Evolutionary conservation across 2,888 invertebrate genomes (phyloP).

Genomic region (Leptopilina drosophilae): DNA sequence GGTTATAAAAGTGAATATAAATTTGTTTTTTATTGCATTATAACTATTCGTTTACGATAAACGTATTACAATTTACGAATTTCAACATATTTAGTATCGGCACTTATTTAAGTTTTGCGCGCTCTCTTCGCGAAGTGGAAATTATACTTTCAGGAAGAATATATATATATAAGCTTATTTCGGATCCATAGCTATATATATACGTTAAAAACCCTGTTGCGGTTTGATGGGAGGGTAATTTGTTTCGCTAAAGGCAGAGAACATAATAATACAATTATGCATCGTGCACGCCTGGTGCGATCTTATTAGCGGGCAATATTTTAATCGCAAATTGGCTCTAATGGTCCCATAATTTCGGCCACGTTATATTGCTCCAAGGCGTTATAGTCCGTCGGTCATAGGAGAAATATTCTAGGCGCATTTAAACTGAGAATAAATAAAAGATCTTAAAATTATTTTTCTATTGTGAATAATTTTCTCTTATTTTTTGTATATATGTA

Average conservation of each 20-base stretch:
- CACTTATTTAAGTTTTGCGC: conserved; percentile 1
- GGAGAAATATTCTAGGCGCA: background rate
- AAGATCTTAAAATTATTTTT: background rate
- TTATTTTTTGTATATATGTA: too few relatives aligned
- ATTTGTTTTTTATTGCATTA: conserved; percentile 7
- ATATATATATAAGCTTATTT: background rate
- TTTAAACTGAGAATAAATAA: conserved; percentile 6
- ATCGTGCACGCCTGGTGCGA: conserved; percentile 61
- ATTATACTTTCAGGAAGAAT: conserved; percentile 37
- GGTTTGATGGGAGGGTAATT: conserved; percentile 58
- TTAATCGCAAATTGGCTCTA: conserved; percentile 72
- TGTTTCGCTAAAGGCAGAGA: conserved; percentile 60
- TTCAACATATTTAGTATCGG: conserved; percentile 22
- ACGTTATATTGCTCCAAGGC: conserved; percentile 57
- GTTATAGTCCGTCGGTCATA: conserved; percentile 50
- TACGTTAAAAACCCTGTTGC: conserved; percentile 8
- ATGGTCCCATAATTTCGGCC: conserved; percentile 65
- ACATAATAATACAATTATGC: conserved; percentile 74
- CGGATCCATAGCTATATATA: background rate
- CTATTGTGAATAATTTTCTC: too few relatives aligned
- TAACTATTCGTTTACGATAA: conserved; percentile 10
- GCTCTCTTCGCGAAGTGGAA: background rate
- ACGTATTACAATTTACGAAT: conserved; percentile 6
- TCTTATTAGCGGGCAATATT: conserved; percentile 75
- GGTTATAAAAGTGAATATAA: background rate